These are phyloP conservation scores for Cygnus olor DNA, from an alignment of 2,797 vertebrate genomes.

Conservation along the genomic window DNA sequence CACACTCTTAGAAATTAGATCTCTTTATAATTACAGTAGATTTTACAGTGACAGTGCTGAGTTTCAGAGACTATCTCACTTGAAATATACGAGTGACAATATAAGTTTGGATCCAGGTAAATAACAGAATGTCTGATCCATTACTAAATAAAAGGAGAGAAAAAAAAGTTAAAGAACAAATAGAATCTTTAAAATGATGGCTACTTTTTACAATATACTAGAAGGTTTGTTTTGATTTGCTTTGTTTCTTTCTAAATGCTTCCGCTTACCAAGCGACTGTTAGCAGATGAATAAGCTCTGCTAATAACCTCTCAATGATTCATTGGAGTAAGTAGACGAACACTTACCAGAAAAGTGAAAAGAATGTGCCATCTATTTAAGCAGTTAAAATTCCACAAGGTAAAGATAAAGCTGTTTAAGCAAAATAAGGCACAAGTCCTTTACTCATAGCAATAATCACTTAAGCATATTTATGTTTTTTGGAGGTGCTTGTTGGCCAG, in stretches of 20 bases:
- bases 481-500: neutral
- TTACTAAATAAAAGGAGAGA: neutral
- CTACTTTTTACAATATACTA: neutral
- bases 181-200: neutral
- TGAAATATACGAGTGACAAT: neutral
- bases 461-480: neutral
- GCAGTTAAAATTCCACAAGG: neutral
- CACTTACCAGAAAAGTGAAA: neutral
- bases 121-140: neutral
- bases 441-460: neutral
- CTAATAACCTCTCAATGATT: neutral
- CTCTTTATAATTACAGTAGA: neutral
- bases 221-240: fast-evolving
- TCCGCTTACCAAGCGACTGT: neutral
- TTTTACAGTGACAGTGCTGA: neutral
- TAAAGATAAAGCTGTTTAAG: neutral
- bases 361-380: neutral
- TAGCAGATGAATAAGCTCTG: neutral
- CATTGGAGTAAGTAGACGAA: neutral
- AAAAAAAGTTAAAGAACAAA: neutral
- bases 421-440: neutral
- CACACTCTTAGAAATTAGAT: neutral
- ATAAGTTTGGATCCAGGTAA: neutral
- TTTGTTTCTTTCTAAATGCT: neutral
- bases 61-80: neutral